Percentiles rank a stretch among this genome's conserved stretches.
phyloP scores from a whole-genome alignment of 2,888 invertebrate genomes.

The Beris morrisii region DNA sequence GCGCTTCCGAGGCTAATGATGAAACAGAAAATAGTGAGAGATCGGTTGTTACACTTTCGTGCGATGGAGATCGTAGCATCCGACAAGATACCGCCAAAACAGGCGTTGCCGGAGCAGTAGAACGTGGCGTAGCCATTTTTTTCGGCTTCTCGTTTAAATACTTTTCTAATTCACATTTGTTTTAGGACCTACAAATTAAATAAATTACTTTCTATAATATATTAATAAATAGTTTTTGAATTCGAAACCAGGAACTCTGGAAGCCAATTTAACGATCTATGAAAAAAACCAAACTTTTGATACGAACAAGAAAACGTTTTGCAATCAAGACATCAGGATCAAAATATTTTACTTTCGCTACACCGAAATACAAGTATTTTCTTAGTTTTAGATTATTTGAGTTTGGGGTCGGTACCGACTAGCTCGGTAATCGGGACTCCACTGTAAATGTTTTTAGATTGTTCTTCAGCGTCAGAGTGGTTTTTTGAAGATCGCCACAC shows the following conservation, averaged over 20 bases:
- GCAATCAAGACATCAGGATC: too few relatives aligned
- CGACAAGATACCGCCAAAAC: constrained; percentile 61
- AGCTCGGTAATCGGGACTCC: too few relatives aligned
- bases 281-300: too few relatives aligned
- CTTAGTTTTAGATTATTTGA: too few relatives aligned
- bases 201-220: not conserved
- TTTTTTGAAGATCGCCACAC: too few relatives aligned
- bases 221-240: not conserved
- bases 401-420: too few relatives aligned
- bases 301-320: too few relatives aligned
- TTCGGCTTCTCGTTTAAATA: not conserved
- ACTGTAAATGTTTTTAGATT: too few relatives aligned
- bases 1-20: constrained; percentile 63
- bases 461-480: too few relatives aligned
- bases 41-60: constrained; percentile 83
- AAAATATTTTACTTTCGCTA: too few relatives aligned
- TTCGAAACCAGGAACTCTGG: not conserved
- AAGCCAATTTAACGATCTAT: not conserved
- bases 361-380: too few relatives aligned
- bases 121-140: constrained; percentile 42
- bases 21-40: constrained; percentile 77
- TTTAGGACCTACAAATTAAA: not conserved
- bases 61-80: constrained; percentile 75
- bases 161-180: not conserved
- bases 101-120: constrained; percentile 42